phyloP scores from a whole-genome alignment of 2,113 vertebrate genomes.

The Herpetotheres cachinnans region DNA sequence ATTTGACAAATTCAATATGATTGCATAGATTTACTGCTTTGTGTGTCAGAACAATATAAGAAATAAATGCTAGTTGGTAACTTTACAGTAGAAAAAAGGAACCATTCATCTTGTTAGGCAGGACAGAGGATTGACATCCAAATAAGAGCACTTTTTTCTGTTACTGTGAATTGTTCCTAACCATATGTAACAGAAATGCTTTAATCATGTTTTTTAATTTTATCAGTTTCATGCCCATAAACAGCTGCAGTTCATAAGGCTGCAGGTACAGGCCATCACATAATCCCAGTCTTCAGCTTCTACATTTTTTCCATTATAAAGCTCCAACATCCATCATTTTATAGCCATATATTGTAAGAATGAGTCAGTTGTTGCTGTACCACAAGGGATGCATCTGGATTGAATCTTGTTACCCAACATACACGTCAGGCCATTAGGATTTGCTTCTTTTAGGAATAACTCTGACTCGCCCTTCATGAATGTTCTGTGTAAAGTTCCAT shows the following conservation, averaged over 20 bases:
- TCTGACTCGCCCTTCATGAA: not conserved
- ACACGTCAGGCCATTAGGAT: not conserved
- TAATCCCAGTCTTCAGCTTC: not conserved
- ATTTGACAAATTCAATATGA: not conserved
- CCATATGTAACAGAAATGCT: not conserved
- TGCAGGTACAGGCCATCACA: not conserved
- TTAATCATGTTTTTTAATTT: not conserved
- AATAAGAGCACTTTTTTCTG: not conserved
- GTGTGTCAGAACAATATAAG: not conserved
- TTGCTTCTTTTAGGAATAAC: not conserved
- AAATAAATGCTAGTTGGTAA: not conserved
- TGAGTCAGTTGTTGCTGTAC: not conserved
- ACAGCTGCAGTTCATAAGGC: not conserved
- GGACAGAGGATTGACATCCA: not conserved
- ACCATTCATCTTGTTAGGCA: not conserved
- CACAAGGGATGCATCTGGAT: conserved; percentile 17
- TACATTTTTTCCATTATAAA: conserved; percentile 26
- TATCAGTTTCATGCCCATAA: not conserved
- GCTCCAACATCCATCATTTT: not conserved
- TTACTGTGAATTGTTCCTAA: not conserved
- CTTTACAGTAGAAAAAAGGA: not conserved
- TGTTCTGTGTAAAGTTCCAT: not conserved
- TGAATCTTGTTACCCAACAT: not conserved
- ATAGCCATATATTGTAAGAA: conserved; percentile 5
- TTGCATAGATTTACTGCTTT: not conserved